Conservation (phyloP, 2,888 invertebrate genomes). For the Trachelus stipa region DNA sequence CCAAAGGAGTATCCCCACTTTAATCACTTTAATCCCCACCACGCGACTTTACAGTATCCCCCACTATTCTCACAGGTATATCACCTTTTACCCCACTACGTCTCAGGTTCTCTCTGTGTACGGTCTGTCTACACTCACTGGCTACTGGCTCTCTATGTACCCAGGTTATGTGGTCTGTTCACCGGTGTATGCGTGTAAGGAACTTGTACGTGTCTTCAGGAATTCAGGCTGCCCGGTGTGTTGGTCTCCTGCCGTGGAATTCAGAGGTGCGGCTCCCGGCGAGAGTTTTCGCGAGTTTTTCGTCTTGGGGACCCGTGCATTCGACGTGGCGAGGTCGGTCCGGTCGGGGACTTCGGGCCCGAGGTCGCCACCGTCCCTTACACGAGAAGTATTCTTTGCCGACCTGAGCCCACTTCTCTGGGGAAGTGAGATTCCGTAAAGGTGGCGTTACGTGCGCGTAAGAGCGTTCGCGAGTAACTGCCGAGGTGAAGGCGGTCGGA, state of each 20-base stretch:
- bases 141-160: constrained; percentile 12
- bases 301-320: constrained; percentile 17
- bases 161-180: background rate
- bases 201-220: background rate
- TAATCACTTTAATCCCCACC: background rate
- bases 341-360: background rate
- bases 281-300: constrained; percentile 33
- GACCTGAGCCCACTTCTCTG: background rate
- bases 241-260: constrained; percentile 49
- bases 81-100: background rate
- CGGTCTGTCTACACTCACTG: constrained; percentile 13
- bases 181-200: constrained; percentile 8
- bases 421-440: background rate
- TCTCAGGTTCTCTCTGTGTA: background rate
- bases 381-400: background rate
- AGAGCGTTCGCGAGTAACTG: constrained; percentile 8
- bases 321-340: constrained; percentile 11
- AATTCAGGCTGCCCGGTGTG: constrained; percentile 23
- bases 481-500: constrained; percentile 53
- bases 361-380: background rate
- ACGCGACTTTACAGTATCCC: background rate
- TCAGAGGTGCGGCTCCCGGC: constrained; percentile 52
- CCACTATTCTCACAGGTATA: background rate
- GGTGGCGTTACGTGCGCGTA: background rate
- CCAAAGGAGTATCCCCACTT: background rate